Evolutionary conservation across 1,140 invertebrate genomes (phyloP), one percentile per base, ranked within the genome.

Genomic region (Conus betulinus): DNA sequence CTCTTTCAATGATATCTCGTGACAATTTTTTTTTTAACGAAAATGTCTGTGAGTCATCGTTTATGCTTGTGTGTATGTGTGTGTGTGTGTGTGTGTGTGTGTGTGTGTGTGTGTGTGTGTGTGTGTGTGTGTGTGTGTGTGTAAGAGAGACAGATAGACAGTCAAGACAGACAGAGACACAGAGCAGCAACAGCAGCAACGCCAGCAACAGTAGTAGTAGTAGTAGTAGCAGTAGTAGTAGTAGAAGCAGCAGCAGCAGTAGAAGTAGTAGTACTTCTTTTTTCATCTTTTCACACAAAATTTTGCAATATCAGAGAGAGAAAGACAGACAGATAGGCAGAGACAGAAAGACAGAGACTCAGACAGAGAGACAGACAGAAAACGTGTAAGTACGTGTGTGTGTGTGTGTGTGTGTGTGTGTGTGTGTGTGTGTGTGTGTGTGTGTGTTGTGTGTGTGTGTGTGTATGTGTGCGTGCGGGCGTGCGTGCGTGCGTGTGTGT

Each of bases 371-470:
- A 84, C 1, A 52, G 51, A 25, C 5, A 84, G n/a, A 23, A 57
- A 60, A 39, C 39, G 39, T 39, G 3, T 39, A 39, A 39, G 39
- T 39, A 39, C 39, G 39, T 39, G 67, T 71, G 67, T 71, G 67
- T 71, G 67, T 71, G 67, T 71, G 67, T 71, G 67, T 71, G 67
- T 71, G 67, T 71, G 67, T 71, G 67, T 71, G 67, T 71, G 67
- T 63, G 60, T 63, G 60, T 63, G 60, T 63, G 60, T 63, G 60
- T 63, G 60, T 63, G 17, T 63, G 60, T 60, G 8, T 60, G 8
- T 11, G 57, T 71, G 15, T 71, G 23, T 6, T 63, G 60, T 63
- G 17, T 63, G 60, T 60, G 8, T 60, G 8, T 11, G 57, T 71
- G 15, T 71, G 23, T 6, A 4, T n/a, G 23, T 0, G 67, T 71